Percentiles rank a stretch among this genome's conserved stretches.
Conservation (phyloP, 2,113 vertebrate species). For the Mesitornis unicolor region DNA sequence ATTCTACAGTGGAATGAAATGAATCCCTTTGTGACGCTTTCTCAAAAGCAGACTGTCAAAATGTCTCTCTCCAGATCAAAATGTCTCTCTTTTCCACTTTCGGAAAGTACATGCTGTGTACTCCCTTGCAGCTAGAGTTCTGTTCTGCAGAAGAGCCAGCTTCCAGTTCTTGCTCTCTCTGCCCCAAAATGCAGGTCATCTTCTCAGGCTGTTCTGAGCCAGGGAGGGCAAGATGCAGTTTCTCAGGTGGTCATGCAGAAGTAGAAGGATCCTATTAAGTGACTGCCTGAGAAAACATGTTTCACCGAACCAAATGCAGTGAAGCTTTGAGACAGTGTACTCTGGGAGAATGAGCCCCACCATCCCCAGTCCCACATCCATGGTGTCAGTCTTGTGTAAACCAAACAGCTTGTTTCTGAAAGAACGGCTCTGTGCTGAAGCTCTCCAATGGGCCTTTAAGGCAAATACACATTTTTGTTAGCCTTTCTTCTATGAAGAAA, state of each 20-base stretch:
- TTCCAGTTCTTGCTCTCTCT: background rate
- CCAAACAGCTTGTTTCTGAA: background rate
- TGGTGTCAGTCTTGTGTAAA: background rate
- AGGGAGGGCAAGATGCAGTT: background rate
- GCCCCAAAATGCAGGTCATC: too few species aligned
- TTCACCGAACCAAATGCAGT: background rate
- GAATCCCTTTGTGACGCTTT: background rate
- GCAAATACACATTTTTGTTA: background rate
- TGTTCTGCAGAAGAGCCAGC: background rate
- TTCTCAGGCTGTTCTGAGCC: background rate
- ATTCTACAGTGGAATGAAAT: background rate
- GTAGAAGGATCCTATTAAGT: background rate
- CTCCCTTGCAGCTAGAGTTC: background rate
- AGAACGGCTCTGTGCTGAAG: background rate
- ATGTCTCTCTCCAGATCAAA: background rate
- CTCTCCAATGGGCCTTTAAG: background rate
- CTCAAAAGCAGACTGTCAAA: background rate
- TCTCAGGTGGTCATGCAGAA: background rate
- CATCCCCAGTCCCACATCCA: accelerated
- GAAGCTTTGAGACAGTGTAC: background rate
- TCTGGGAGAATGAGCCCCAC: background rate
- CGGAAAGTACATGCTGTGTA: background rate
- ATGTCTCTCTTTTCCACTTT: background rate
- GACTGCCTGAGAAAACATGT: background rate
- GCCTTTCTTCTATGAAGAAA: background rate